phyloP scores from a whole-genome alignment of 2,113 vertebrate species.

The Alexandromys fortis region DNA sequence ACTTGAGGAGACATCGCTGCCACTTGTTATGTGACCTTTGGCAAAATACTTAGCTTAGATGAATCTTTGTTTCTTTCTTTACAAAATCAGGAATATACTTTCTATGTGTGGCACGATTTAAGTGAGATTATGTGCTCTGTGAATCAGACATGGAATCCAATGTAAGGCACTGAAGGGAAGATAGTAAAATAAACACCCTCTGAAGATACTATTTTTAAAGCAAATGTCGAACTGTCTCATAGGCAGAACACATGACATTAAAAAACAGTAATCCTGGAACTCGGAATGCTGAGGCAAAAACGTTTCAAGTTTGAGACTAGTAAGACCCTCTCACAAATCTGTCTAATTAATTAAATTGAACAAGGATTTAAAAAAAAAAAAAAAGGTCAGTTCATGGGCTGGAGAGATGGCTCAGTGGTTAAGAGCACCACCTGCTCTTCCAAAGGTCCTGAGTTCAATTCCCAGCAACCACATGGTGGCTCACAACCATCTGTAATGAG shows the following conservation, averaged over 20 bases:
- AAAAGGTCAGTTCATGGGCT: background rate
- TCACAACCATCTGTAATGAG: no score
- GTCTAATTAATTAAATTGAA: background rate
- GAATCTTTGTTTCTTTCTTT: conserved; percentile 28
- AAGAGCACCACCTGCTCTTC: no score
- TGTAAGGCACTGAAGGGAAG: conserved; percentile 2
- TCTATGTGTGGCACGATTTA: background rate
- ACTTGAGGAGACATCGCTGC: conserved; percentile 17
- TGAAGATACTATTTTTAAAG: conserved; percentile 47
- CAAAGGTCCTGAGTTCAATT: no score
- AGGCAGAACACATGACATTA: background rate
- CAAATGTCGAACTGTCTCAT: background rate
- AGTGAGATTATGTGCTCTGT: conserved; percentile 6
- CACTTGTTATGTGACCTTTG: background rate
- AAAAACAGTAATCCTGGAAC: background rate
- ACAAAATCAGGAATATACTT: conserved; percentile 16
- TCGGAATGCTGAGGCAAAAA: background rate
- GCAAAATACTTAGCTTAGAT: background rate
- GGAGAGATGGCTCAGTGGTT: no score
- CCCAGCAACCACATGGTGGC: no score
- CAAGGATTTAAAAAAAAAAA: background rate
- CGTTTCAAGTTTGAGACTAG: background rate
- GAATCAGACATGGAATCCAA: conserved; percentile 16
- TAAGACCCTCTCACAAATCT: background rate
- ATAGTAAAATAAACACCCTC: background rate